These are phyloP conservation scores for Morpho helenor DNA, from an alignment of 2,888 invertebrate genomes.

Conservation along the genomic window DNA sequence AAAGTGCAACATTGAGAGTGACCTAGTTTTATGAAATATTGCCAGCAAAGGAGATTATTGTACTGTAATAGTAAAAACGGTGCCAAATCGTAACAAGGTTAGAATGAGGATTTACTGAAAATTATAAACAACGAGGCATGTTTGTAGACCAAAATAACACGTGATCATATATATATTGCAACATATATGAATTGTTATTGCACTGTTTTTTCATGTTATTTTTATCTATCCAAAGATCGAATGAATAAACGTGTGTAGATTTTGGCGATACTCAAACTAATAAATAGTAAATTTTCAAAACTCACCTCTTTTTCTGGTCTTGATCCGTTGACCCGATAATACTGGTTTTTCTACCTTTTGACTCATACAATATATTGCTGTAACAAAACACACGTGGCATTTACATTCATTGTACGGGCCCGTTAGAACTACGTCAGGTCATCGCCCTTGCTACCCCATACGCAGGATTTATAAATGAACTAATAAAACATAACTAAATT, in stretches of 20 bases:
- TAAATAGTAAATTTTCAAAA: constrained; percentile 6
- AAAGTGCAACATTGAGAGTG: constrained; percentile 4
- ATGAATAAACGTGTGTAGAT: no score
- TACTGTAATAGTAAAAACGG: not conserved
- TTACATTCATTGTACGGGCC: constrained; percentile 43
- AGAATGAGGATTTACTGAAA: not conserved
- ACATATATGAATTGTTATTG: no score
- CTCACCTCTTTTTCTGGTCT: constrained; percentile 99
- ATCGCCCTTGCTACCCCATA: constrained; percentile 57
- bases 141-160: no score
- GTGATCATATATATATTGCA: no score
- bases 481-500: constrained; percentile 1
- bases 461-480: constrained; percentile 18
- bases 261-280: no score
- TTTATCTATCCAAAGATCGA: no score
- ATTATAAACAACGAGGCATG: no score
- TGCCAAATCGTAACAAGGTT: constrained; percentile 12
- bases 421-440: constrained; percentile 50
- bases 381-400: constrained; percentile 77
- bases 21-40: constrained; percentile 20
- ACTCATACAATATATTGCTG: constrained; percentile 98
- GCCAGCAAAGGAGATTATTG: constrained; percentile 19
- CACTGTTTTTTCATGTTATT: no score
- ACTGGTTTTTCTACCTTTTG: constrained; percentile 99
- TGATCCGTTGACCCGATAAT: constrained; percentile 99